Conservation (phyloP, 1,140 invertebrate genomes). For the Wiebesia pumilae region DNA sequence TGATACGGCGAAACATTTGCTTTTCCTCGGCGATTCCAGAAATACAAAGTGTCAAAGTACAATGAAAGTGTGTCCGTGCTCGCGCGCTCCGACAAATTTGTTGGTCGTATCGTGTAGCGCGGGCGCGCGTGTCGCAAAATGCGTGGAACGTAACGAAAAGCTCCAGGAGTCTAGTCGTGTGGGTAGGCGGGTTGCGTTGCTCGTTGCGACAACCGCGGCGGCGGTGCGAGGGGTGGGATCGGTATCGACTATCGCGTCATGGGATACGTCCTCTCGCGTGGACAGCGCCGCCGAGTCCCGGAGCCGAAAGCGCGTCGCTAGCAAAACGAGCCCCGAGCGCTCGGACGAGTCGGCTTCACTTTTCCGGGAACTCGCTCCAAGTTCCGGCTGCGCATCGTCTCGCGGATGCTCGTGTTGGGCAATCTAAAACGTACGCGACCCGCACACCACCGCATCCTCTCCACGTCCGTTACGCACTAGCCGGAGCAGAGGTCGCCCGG, state of each 20-base stretch:
- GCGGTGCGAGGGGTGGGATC: background rate
- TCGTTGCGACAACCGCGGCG: no score
- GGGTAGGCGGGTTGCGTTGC: no score
- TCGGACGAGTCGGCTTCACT: background rate
- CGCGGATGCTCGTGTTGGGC: constrained; percentile 34
- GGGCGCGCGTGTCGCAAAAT: background rate
- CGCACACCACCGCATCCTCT: no score
- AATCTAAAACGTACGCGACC: no score
- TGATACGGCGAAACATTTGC: background rate
- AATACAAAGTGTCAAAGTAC: constrained; percentile 37
- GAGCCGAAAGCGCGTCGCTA: background rate
- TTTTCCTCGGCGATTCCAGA: constrained; percentile 16
- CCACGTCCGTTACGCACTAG: no score
- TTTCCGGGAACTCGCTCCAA: constrained; percentile 65
- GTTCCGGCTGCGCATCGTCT: constrained; percentile 67
- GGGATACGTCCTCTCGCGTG: constrained; percentile 15
- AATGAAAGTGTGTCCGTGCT: background rate
- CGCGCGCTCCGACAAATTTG: background rate
- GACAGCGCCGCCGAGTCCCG: background rate
- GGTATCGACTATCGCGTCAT: constrained; percentile 28
- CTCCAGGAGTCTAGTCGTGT: no score
- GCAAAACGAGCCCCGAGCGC: background rate
- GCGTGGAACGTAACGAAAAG: constrained; percentile 45
- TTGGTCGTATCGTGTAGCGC: background rate
- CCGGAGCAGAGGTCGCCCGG: no score